Evolutionary conservation across 2,797 vertebrate genomes (phyloP).

Genomic region (Leucoraja ocellata): DNA sequence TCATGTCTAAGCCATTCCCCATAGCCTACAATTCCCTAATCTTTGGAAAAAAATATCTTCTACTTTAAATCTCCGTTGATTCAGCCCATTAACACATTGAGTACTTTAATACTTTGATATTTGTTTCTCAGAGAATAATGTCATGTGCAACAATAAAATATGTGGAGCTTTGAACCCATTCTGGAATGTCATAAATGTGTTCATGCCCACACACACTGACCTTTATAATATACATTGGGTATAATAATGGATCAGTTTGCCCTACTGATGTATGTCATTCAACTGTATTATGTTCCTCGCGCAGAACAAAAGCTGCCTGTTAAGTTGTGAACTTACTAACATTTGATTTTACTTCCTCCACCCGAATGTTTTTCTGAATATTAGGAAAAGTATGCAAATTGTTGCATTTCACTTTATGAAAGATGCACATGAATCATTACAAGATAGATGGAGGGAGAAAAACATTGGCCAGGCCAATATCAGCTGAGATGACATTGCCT

Average conservation of each 20-base stretch:
- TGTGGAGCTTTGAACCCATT: not conserved
- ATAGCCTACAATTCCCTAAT: no score
- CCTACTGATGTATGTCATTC: not conserved
- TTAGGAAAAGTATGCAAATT: constrained; percentile 25
- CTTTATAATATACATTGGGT: not conserved
- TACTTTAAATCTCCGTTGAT: no score
- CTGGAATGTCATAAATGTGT: constrained; percentile 7
- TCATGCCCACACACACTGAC: not conserved
- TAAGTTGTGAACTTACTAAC: not conserved
- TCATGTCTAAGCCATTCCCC: no score
- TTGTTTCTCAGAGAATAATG: not conserved
- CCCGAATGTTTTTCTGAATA: not conserved
- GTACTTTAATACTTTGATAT: not conserved
- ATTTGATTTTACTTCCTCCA: constrained; percentile 2
- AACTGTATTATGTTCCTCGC: not conserved
- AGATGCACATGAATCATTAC: not conserved
- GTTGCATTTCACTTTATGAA: not conserved
- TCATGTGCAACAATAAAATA: not conserved
- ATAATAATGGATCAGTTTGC: not conserved
- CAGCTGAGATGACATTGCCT: not conserved
- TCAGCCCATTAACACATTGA: not conserved
- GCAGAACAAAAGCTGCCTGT: constrained; percentile 23
- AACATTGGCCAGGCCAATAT: not conserved
- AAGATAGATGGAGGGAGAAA: not conserved
- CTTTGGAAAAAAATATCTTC: no score